Evolutionary conservation across 2,888 invertebrate genomes (phyloP).

Genomic region (Automeris io): DNA sequence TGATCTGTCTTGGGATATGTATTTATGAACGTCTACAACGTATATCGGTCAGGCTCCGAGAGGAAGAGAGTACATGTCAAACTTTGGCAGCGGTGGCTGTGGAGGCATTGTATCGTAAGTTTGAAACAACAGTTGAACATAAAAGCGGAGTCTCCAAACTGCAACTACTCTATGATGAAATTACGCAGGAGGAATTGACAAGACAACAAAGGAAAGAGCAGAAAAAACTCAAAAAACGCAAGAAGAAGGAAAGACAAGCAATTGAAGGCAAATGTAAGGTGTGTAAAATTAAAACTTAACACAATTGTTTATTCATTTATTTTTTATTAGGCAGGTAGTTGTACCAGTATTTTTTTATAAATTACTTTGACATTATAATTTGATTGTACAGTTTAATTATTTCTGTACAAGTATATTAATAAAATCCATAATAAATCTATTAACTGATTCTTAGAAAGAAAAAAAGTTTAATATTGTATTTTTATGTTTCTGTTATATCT

Average conservation of each 20-base stretch:
- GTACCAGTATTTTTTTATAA: no score
- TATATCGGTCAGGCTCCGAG: constrained; percentile 89
- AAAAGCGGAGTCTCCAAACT: constrained; percentile 93
- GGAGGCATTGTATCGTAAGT: constrained; percentile 91
- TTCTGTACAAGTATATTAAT: no score
- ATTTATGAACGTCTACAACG: constrained; percentile 93
- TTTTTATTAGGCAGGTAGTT: neutral
- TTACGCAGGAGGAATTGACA: constrained; percentile 90
- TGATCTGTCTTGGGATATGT: constrained; percentile 95
- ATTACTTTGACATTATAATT: no score
- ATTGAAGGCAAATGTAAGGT: constrained; percentile 66
- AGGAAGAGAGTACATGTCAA: constrained; percentile 96
- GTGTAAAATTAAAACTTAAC: neutral
- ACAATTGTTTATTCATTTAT: neutral
- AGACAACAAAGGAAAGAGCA: constrained; percentile 91
- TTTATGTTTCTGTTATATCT: neutral
- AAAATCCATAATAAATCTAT: no score
- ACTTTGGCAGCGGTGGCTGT: constrained; percentile 92
- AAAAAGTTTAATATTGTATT: neutral
- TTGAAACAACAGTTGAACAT: constrained; percentile 92
- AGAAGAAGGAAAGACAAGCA: constrained; percentile 80
- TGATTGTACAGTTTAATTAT: no score
- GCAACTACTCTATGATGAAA: constrained; percentile 91
- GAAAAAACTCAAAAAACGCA: constrained; percentile 86
- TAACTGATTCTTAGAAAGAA: no score